Conservation (phyloP, 1,140 invertebrate genomes). For the Trichonephila clavata region DNA sequence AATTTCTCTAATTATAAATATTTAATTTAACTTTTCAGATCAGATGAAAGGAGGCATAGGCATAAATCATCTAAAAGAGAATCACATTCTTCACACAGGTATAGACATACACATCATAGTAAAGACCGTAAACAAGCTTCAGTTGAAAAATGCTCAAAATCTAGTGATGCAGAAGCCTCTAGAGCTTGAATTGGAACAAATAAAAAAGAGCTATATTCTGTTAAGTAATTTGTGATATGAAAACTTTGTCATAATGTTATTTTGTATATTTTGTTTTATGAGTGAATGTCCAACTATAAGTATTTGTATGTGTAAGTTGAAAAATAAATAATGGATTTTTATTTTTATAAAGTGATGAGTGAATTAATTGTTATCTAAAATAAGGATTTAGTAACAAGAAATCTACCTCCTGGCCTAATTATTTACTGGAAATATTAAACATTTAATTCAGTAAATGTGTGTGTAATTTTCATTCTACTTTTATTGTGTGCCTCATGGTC, state of each 20-base stretch:
- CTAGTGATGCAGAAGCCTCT: neutral
- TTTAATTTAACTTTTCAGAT: constrained; percentile 25
- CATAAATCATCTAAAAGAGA: constrained; percentile 41
- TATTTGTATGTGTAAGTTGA: too few species aligned
- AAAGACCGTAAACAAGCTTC: neutral
- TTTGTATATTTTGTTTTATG: constrained; percentile 51
- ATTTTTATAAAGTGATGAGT: too few species aligned
- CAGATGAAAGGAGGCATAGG: neutral
- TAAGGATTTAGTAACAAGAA: too few species aligned
- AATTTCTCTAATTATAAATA: neutral
- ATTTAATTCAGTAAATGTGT: too few species aligned
- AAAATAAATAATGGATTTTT: too few species aligned
- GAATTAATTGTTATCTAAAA: too few species aligned
- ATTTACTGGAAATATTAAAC: too few species aligned
- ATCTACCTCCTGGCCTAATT: too few species aligned
- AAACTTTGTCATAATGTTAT: neutral
- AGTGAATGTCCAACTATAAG: too few species aligned
- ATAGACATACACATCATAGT: constrained; percentile 36
- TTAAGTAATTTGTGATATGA: neutral
- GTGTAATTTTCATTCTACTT: too few species aligned
- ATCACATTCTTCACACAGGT: constrained; percentile 18
- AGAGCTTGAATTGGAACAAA: neutral
- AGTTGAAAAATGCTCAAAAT: neutral
- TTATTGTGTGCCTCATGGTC: too few species aligned
- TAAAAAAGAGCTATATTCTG: neutral